A percentile compares a stretch with the other conserved stretches of the same genome.
phyloP scores from a whole-genome alignment of 1,140 invertebrate genomes.

The Yoshiicerus persimilis region DNA sequence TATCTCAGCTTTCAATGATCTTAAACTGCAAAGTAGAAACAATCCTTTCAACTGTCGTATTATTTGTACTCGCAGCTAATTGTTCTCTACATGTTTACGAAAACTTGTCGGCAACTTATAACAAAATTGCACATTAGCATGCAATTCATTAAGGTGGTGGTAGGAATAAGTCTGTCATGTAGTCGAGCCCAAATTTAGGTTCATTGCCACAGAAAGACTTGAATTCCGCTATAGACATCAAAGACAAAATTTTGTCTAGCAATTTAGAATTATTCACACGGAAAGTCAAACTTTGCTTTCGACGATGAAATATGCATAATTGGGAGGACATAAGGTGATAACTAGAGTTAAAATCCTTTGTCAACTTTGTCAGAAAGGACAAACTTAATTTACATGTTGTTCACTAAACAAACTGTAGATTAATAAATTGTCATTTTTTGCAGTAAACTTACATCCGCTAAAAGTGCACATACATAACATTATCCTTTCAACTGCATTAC shows the following conservation, averaged over 20 bases:
- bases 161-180: neutral
- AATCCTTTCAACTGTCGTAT: too few species aligned
- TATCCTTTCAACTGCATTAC: neutral
- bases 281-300: neutral
- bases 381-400: neutral
- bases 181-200: neutral
- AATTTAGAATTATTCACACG: neutral
- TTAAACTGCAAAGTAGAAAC: too few species aligned
- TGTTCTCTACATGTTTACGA: too few species aligned
- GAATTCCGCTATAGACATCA: neutral
- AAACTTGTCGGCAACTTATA: too few species aligned
- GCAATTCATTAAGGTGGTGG: neutral
- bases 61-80: too few species aligned
- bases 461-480: neutral
- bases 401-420: neutral
- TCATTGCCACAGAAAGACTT: neutral
- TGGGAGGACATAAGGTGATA: constrained; percentile 1
- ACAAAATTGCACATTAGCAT: neutral
- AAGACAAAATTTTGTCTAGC: neutral
- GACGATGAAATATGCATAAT: neutral
- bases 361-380: neutral
- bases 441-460: neutral
- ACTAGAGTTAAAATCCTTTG: constrained; percentile 10
- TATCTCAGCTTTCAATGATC: neutral
- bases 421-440: neutral